Conservation (phyloP, 2,888 invertebrate species). For the Busseola fusca region DNA sequence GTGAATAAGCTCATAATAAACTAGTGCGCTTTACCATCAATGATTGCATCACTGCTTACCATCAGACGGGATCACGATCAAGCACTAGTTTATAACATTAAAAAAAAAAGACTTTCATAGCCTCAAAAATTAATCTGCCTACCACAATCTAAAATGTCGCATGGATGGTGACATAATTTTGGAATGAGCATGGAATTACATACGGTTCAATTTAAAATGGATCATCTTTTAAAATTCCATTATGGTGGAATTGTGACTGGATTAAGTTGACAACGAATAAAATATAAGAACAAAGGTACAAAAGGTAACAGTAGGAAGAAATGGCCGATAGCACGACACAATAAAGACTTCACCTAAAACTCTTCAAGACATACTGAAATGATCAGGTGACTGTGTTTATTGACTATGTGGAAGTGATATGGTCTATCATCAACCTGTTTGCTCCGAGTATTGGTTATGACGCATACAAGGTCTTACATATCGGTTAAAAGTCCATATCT, state of each 20-base stretch:
- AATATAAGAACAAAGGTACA: slow-evolving; percentile 12
- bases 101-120: background rate
- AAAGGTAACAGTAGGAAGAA: background rate
- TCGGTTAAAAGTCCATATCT: no score
- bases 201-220: slow-evolving; percentile 2
- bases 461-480: no score
- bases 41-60: no score
- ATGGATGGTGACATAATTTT: background rate
- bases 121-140: background rate
- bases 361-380: background rate
- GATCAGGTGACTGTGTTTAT: background rate
- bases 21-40: no score
- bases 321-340: background rate
- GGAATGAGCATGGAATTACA: background rate
- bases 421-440: background rate
- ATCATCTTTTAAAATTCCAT: slow-evolving; percentile 16
- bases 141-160: background rate
- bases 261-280: slow-evolving; percentile 9
- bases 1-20: no score
- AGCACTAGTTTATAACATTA: no score
- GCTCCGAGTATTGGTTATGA: background rate
- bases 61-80: no score
- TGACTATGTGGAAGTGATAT: background rate
- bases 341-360: background rate
- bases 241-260: background rate